These are phyloP conservation scores for Ciona savignyi DNA, from an alignment of 23 tunicate genomes.

Conservation along the genomic window DNA sequence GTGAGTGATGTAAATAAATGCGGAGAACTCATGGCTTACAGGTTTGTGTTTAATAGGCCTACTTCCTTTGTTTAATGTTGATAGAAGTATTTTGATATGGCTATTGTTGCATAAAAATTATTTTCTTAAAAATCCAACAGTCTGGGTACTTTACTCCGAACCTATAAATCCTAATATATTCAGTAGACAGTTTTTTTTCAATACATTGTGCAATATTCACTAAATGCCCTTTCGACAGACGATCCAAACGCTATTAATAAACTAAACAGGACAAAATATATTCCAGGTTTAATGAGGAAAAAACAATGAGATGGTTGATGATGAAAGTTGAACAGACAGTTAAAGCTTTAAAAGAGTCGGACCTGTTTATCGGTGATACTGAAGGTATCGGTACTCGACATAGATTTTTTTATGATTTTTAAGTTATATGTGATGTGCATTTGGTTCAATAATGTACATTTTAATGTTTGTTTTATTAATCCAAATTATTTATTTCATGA, in stretches of 20 bases:
- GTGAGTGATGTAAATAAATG: constrained; percentile 35
- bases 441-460: too few species aligned
- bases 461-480: too few species aligned
- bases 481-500: too few species aligned
- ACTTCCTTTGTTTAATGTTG: not conserved
- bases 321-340: constrained; percentile 39
- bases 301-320: constrained; percentile 64
- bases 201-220: not conserved
- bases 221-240: not conserved
- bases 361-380: constrained; percentile 31
- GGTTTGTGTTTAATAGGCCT: constrained; percentile 4
- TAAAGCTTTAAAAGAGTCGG: constrained; percentile 12
- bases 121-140: too few species aligned
- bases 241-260: not conserved
- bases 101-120: too few species aligned
- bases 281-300: constrained; percentile 55
- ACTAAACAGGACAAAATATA: not conserved
- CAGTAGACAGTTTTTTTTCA: not conserved
- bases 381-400: too few species aligned
- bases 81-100: too few species aligned
- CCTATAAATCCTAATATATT: too few species aligned
- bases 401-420: too few species aligned
- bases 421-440: too few species aligned
- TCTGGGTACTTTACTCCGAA: too few species aligned
- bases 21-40: constrained; percentile 44